phyloP scores from a whole-genome alignment of 2,113 vertebrate species.

The Seriola aureovittata region DNA sequence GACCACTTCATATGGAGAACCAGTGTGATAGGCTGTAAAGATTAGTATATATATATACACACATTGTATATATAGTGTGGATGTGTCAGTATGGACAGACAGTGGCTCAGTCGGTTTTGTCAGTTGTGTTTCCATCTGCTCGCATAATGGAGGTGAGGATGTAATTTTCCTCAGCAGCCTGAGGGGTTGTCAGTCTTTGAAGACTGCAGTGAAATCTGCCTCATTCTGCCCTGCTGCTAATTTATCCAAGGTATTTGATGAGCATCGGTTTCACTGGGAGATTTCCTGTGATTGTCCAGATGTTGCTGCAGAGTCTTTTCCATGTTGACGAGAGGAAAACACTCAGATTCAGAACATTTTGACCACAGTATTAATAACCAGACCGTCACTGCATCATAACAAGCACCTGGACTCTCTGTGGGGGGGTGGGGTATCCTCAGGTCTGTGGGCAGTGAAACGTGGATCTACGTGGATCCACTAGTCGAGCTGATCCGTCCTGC shows the following conservation, averaged over 20 bases:
- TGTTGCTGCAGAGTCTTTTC: too few species aligned
- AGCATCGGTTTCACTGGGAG: background rate
- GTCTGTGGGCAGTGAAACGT: constrained; percentile 6
- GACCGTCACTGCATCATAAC: constrained; percentile 1
- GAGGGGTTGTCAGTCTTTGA: background rate
- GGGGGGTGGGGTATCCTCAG: background rate
- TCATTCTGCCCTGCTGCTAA: background rate
- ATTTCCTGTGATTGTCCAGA: background rate
- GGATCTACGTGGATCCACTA: background rate
- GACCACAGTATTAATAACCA: background rate
- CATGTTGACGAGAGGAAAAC: too few species aligned
- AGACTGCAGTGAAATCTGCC: background rate
- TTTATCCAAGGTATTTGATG: background rate
- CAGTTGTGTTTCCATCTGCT: background rate
- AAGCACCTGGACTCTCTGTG: background rate
- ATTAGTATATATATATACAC: too few species aligned
- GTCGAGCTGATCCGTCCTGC: constrained; percentile 26
- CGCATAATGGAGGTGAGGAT: constrained; percentile 12
- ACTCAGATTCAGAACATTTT: too few species aligned
- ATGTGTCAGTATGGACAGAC: background rate
- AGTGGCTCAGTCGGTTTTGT: background rate
- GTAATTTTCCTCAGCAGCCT: background rate
- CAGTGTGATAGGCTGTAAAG: background rate
- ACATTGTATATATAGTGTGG: background rate
- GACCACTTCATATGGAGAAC: background rate